Evolutionary conservation across 2,888 invertebrate species (phyloP).

Genomic region (Beris morrisii): DNA sequence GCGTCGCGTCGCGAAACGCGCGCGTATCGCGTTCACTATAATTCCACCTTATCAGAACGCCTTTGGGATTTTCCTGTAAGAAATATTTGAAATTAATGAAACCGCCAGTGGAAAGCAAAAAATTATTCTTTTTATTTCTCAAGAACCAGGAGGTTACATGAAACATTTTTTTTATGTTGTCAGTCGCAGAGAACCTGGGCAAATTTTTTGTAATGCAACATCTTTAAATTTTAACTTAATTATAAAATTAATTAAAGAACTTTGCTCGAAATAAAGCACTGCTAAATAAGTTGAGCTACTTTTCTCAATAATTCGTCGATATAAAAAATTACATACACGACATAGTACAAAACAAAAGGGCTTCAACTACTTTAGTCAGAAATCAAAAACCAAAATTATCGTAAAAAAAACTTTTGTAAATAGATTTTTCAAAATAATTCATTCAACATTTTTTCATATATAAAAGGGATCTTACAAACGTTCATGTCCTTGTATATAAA

Average conservation of each 20-base stretch:
- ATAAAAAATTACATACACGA: not conserved
- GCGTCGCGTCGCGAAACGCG: no score
- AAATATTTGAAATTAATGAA: no score
- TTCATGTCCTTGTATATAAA: no score
- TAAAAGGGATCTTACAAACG: not conserved
- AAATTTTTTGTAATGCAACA: no score
- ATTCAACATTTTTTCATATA: not conserved
- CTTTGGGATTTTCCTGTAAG: no score
- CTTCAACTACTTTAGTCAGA: constrained; percentile 18
- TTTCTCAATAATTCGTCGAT: constrained; percentile 14
- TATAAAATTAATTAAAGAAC: constrained; percentile 3
- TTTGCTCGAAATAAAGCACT: constrained; percentile 9
- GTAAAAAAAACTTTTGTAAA: not conserved
- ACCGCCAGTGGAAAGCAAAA: no score
- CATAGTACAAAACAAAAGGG: not conserved
- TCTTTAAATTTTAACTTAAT: constrained; percentile 2
- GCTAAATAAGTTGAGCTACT: constrained; percentile 24
- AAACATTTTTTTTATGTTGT: no score
- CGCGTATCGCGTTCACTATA: no score
- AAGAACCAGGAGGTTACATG: no score
- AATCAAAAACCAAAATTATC: constrained; percentile 4
- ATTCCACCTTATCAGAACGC: no score
- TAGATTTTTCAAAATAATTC: constrained; percentile 14
- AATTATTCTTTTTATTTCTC: no score
- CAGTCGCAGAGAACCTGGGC: no score